Base-by-base conservation (phyloP, 2,113 vertebrate species). In the Aldabrachelys gigantea region DNA sequence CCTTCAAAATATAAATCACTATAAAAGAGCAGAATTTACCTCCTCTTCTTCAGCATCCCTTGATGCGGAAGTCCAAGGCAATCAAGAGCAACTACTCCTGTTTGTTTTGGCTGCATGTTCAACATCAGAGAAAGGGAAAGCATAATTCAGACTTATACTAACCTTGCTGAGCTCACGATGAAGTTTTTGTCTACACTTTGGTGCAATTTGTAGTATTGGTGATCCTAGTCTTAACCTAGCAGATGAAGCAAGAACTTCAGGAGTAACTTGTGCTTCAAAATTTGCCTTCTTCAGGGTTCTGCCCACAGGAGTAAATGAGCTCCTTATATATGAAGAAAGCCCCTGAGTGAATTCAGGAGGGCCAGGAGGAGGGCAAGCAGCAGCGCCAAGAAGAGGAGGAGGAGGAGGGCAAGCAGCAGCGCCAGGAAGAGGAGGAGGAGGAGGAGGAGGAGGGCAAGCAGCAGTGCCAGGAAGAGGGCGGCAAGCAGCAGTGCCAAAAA, bases 81-180 rank as follows among this genome's bases (percentile, higher is more conserved):
- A 65, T 65, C 6, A 31, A 16, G 29, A 65, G 29, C 29, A 65
- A 31, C 29, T 31, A 31, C 13, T 65, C 11, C 29, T 59, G 57
- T 62, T 65, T n/a, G 62, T 16, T n/a, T 57, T 65, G 62, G 13
- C 62, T 65, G 6, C 31, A 65, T 17, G 6, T 65, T n/a, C 62
- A 69, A n/a, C 35, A n/a, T 35, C 62, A 69, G 62, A n/a, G 31
- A n/a, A 69, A 69, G 31, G 35, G 16, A 69, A 69, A 35, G 35
- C 31, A 69, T 16, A n/a, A 69, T n/a, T 17, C 62, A n/a, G 31
- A 69, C 8, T n/a, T 65, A 35, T 35, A 17, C 31, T 19, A 69
- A n/a, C 41, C 7, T 35, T 0, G 1, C 4, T 2, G 10, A 81
- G 0, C 1, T 27, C 1, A 4, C 11, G 2, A 17, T 19, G 31